Conservation (phyloP, 2,113 vertebrate genomes). For the Formicarius rufipectus region DNA sequence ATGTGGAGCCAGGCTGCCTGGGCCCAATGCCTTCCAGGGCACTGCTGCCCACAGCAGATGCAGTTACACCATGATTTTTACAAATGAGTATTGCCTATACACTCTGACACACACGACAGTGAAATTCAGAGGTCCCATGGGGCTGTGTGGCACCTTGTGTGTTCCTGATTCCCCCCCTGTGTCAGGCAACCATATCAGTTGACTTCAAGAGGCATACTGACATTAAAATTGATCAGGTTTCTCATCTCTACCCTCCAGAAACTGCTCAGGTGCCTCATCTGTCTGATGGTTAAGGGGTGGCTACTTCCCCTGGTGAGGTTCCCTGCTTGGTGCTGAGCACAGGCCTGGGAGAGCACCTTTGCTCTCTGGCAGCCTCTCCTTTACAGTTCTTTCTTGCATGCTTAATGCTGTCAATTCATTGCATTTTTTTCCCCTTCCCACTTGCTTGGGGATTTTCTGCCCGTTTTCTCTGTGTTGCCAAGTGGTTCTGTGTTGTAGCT, state of each 20-base stretch:
- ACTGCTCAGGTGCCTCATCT: not conserved
- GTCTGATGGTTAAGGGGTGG: not conserved
- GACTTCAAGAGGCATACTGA: not conserved
- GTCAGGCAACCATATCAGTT: not conserved
- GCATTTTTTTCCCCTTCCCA: not conserved
- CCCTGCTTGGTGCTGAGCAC: not conserved
- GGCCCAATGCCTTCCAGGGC: not conserved
- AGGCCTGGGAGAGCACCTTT: not conserved
- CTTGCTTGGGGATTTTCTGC: constrained; percentile 46
- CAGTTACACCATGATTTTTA: not conserved
- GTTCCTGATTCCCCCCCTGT: not conserved
- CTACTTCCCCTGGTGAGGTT: not conserved
- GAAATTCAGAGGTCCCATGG: not conserved
- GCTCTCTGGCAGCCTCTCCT: not conserved
- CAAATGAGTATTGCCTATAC: not conserved
- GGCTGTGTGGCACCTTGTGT: fast-evolving
- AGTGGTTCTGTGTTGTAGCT: constrained; percentile 64
- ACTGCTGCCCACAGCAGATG: not conserved
- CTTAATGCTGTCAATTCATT: not conserved
- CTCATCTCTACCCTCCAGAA: not conserved
- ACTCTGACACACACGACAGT: not conserved
- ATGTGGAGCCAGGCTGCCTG: fast-evolving
- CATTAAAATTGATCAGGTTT: fast-evolving
- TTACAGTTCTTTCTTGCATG: not conserved
- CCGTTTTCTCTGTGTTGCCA: constrained; percentile 51